Evolutionary conservation across 2,113 vertebrate genomes (phyloP).

Genomic region (Jaculus jaculus): DNA sequence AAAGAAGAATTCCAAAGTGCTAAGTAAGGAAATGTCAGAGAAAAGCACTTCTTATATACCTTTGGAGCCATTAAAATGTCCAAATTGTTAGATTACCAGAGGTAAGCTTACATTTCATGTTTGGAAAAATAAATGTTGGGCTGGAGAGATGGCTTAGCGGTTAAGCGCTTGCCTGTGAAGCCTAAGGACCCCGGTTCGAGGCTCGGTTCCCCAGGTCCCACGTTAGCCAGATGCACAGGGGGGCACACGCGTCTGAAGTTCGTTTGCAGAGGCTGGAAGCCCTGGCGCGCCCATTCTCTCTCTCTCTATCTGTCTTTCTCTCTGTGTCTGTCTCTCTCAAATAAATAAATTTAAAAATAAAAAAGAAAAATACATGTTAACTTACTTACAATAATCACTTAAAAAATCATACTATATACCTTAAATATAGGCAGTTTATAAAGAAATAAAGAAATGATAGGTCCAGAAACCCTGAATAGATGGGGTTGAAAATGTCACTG

Average conservation of each 20-base stretch:
- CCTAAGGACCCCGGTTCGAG: too few species aligned
- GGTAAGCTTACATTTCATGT: background rate
- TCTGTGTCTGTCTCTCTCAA: too few species aligned
- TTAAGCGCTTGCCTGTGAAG: too few species aligned
- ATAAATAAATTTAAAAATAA: too few species aligned
- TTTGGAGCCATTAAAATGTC: background rate
- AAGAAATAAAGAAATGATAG: background rate
- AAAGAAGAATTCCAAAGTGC: constrained; percentile 11
- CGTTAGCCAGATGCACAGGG: too few species aligned
- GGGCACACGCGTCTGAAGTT: too few species aligned
- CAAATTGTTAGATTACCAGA: background rate
- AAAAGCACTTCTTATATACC: background rate
- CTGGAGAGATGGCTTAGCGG: too few species aligned
- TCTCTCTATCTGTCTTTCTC: too few species aligned
- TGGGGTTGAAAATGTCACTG: background rate
- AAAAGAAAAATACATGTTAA: background rate
- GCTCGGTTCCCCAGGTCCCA: too few species aligned
- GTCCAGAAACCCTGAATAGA: background rate
- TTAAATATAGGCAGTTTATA: background rate
- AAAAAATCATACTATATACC: background rate
- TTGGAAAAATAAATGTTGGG: background rate
- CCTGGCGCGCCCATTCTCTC: too few species aligned
- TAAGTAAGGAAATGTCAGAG: background rate
- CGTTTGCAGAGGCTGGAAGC: too few species aligned
- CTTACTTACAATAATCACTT: background rate